These are phyloP conservation scores for Anastrepha ludens DNA, from an alignment of 1,140 invertebrate genomes.

Conservation along the genomic window DNA sequence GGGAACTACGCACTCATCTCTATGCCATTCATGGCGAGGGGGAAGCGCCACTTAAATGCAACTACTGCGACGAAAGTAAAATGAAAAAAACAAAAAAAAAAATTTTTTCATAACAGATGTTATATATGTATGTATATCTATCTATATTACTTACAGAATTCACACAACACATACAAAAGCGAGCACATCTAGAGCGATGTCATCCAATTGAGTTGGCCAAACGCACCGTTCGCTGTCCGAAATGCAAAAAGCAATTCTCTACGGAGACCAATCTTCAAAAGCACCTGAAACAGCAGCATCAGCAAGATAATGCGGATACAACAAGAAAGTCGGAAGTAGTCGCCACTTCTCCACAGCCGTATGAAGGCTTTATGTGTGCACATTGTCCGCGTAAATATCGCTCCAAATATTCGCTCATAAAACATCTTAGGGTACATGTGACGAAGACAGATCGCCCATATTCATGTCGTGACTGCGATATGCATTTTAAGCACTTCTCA, in stretches of 20 bases:
- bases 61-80: constrained; percentile 35
- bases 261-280: constrained; percentile 6
- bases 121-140: background rate
- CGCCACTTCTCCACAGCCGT: background rate
- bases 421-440: background rate
- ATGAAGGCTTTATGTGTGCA: constrained; percentile 41
- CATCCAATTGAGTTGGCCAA: constrained; percentile 17
- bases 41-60: constrained; percentile 31
- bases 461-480: constrained; percentile 35
- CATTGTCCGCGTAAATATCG: constrained; percentile 49
- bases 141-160: background rate
- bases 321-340: no score
- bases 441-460: background rate
- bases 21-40: constrained; percentile 32
- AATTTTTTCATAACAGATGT: background rate
- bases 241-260: constrained; percentile 32
- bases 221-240: background rate
- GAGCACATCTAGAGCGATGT: constrained; percentile 9
- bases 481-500: constrained; percentile 44
- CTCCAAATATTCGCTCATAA: constrained; percentile 24
- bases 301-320: background rate
- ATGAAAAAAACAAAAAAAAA: background rate
- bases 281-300: constrained; percentile 12
- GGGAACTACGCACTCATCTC: constrained; percentile 29
- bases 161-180: constrained; percentile 32